Percentiles rank a stretch among this genome's conserved stretches.
Evolutionary conservation across 92 coral and sea anemone species (phyloP).

Genomic region (Phenganax marumi): DNA sequence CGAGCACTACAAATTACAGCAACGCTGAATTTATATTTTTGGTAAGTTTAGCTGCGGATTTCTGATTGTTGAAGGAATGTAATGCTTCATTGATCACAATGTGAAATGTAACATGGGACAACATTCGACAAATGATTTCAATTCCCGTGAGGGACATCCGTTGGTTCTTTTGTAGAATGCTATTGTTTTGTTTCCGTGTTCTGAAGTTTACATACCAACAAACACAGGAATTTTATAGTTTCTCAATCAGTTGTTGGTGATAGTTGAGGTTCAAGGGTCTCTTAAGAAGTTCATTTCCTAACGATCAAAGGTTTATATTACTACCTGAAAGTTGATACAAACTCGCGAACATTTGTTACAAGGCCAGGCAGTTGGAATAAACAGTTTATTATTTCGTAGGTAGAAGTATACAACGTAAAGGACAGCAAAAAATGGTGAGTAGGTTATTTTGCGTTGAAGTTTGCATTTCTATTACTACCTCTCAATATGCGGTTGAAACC

Average conservation of each 20-base stretch:
- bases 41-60: background rate
- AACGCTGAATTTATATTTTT: background rate
- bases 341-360: background rate
- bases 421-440: slow-evolving; percentile 7
- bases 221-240: background rate
- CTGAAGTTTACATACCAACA: background rate
- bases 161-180: background rate
- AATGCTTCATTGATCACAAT: background rate
- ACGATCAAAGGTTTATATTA: background rate
- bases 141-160: background rate
- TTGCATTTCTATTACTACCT: background rate
- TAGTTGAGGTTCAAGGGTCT: background rate
- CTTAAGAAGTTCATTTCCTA: slow-evolving; percentile 14
- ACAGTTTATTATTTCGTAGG: background rate
- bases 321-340: background rate
- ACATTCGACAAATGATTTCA: background rate
- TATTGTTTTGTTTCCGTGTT: background rate
- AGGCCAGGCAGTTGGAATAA: background rate
- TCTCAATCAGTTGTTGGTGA: background rate
- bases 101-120: slow-evolving; percentile 4
- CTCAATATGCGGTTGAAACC: background rate
- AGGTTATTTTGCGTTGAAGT: background rate
- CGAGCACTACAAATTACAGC: background rate
- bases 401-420: background rate
- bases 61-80: background rate